Evolutionary conservation across 2,113 vertebrate species (phyloP).

Genomic region (Notothenia rossii): DNA sequence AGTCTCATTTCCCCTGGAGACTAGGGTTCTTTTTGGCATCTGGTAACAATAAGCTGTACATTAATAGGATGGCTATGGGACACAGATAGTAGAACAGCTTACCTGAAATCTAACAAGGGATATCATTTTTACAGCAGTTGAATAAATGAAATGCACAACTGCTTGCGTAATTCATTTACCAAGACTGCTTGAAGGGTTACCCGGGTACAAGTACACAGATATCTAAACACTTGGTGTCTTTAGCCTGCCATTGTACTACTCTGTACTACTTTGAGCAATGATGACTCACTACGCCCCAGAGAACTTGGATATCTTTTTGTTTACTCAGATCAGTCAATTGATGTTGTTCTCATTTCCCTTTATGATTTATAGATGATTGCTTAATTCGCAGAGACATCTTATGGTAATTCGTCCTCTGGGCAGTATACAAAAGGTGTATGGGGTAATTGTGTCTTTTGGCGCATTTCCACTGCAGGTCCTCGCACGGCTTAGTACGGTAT

Average conservation of each 20-base stretch:
- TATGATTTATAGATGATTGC: too few species aligned
- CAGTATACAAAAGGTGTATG: conserved; percentile 6
- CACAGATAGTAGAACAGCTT: background rate
- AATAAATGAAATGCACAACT: too few species aligned
- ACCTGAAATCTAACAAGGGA: background rate
- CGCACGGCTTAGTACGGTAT: too few species aligned
- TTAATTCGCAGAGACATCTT: background rate
- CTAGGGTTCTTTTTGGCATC: background rate
- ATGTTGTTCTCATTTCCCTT: background rate
- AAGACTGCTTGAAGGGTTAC: too few species aligned
- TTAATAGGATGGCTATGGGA: background rate
- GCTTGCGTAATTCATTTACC: too few species aligned
- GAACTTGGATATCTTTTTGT: background rate
- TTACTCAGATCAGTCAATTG: background rate
- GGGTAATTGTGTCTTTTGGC: background rate
- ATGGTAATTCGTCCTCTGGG: conserved; percentile 17
- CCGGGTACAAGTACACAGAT: background rate
- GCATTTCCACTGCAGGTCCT: too few species aligned
- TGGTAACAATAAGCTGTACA: background rate
- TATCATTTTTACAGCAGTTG: background rate
- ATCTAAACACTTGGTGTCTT: background rate
- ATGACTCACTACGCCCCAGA: background rate
- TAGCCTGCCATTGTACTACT: background rate
- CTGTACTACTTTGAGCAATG: conserved; percentile 5
- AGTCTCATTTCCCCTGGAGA: background rate